Conservation (phyloP, 1,140 invertebrate genomes). For the Streblospio benedicti region DNA sequence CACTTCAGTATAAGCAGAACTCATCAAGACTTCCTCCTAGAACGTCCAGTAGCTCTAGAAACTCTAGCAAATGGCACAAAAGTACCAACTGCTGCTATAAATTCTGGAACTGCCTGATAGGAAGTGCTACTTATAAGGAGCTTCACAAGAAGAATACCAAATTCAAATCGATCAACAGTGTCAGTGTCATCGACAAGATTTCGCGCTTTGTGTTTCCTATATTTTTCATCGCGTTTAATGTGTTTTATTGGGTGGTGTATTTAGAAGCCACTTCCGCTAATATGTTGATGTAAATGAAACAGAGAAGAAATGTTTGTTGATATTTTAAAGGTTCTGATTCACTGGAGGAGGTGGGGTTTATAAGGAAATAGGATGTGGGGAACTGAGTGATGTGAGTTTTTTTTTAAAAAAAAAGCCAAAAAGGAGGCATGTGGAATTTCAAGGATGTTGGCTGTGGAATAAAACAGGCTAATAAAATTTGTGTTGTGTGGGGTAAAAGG, state of each 20-base stretch:
- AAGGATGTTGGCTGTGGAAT: too few relatives aligned
- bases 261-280: neutral
- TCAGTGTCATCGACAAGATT: neutral
- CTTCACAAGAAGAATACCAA: neutral
- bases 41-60: too few relatives aligned
- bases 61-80: too few relatives aligned
- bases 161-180: neutral
- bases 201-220: neutral
- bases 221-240: neutral
- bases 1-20: neutral
- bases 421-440: too few relatives aligned
- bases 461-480: too few relatives aligned
- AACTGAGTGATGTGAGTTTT: too few relatives aligned
- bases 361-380: too few relatives aligned
- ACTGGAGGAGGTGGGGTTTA: too few relatives aligned
- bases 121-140: neutral
- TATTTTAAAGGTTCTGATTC: too few relatives aligned
- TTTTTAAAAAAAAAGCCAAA: too few relatives aligned
- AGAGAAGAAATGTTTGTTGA: too few relatives aligned
- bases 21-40: neutral
- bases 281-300: neutral
- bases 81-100: neutral
- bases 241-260: neutral
- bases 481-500: too few relatives aligned
- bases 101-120: neutral